Conservation (phyloP, 30 jellyfish, hydroid and myxozoan genomes). For the Aurelia aurita region DNA sequence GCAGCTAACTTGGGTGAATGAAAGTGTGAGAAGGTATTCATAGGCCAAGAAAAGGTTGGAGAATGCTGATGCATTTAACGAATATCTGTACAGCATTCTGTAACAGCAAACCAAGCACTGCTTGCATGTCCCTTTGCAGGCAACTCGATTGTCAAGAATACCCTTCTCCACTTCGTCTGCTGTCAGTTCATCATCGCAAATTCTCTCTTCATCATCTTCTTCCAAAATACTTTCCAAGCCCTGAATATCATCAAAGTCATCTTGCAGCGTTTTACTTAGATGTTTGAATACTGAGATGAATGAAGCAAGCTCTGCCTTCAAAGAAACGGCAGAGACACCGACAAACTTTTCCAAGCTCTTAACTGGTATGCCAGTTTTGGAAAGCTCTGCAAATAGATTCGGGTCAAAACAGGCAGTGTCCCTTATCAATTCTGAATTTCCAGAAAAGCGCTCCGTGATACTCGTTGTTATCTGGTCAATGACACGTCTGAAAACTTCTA, state of each 20-base stretch:
- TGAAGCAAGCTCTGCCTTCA: constrained; percentile 43
- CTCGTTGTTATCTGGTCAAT: constrained; percentile 47
- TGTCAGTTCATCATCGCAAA: too few species aligned
- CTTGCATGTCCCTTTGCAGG: constrained; percentile 35
- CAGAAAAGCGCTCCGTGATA: constrained; percentile 39
- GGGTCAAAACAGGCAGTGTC: constrained; percentile 17
- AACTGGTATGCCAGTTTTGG: too few species aligned
- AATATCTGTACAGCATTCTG: constrained; percentile 48
- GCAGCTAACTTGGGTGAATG: too few species aligned
- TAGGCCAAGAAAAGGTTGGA: too few species aligned
- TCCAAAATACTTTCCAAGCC: constrained; percentile 21
- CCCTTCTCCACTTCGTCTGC: too few species aligned
- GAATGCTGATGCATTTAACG: constrained; percentile 42
- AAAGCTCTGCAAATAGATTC: neutral
- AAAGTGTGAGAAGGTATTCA: too few species aligned
- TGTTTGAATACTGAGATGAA: too few species aligned
- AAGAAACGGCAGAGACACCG: too few species aligned
- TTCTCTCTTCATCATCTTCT: too few species aligned
- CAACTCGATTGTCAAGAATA: constrained; percentile 37
- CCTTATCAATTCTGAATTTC: constrained; percentile 20
- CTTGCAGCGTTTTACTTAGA: too few species aligned
- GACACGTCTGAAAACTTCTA: too few species aligned
- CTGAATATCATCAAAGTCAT: constrained; percentile 37
- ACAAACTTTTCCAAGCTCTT: too few species aligned
- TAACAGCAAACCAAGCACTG: constrained; percentile 56